Conservation (phyloP, 2,888 invertebrate genomes). For the Lepidochitona cinerea region DNA sequence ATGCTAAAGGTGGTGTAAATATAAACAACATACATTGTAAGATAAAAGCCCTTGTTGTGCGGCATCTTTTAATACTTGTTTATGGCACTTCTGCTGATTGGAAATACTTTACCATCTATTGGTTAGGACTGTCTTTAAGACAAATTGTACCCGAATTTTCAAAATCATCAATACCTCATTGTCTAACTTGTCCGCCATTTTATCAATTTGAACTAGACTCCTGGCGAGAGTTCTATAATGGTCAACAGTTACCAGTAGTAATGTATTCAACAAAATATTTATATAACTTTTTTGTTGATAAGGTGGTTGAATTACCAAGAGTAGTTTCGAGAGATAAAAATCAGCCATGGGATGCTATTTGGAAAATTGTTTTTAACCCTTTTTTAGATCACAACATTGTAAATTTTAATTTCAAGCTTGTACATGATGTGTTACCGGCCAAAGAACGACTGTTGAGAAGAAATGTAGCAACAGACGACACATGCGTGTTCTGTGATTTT, state of each 20-base stretch:
- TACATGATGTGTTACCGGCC: too few species aligned
- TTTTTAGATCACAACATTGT: neutral
- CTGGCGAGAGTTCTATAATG: neutral
- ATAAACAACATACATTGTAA: neutral
- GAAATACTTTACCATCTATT: conserved; percentile 8
- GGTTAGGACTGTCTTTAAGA: neutral
- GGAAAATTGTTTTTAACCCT: neutral
- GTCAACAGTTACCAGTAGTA: neutral
- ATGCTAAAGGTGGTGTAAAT: neutral
- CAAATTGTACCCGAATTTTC: neutral
- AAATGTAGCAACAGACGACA: too few species aligned
- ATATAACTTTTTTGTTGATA: neutral
- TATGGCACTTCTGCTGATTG: neutral
- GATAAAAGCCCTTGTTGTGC: neutral
- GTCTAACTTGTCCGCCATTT: neutral
- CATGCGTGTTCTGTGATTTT: too few species aligned
- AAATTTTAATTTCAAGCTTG: neutral
- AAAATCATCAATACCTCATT: neutral
- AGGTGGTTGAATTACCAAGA: neutral
- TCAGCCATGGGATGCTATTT: neutral
- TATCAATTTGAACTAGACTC: neutral
- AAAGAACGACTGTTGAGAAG: too few species aligned
- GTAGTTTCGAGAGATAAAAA: neutral
- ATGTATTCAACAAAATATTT: neutral
- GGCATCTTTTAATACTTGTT: neutral